Conservation (phyloP, 2,888 invertebrate genomes). For the Caenorhabditis sulstoni region DNA sequence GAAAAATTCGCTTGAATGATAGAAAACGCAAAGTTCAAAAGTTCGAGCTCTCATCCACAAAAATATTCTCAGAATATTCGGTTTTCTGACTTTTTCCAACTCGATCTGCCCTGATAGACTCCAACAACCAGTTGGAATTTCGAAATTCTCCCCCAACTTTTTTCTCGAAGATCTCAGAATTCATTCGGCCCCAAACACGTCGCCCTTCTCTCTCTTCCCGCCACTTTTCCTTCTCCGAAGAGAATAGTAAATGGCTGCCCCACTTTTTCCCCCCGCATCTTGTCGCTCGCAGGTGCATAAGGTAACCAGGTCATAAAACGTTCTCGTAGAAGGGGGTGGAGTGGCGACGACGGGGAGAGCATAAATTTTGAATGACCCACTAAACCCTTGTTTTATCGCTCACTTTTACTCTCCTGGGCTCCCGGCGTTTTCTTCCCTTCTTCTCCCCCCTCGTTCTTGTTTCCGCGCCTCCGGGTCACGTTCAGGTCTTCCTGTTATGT, state of each 20-base stretch:
- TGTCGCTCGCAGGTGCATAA: slow-evolving; percentile 33
- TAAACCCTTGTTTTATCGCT: slow-evolving; percentile 33
- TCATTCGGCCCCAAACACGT: background rate
- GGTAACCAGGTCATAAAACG: slow-evolving; percentile 46
- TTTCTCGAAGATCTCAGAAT: too few species aligned
- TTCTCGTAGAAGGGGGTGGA: slow-evolving; percentile 3
- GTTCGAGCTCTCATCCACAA: too few species aligned
- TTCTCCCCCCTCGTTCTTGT: slow-evolving; percentile 12
- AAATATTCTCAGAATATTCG: too few species aligned
- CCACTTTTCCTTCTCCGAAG: background rate
- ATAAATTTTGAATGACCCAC: slow-evolving; percentile 54
- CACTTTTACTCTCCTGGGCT: background rate
- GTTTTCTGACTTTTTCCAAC: too few species aligned
- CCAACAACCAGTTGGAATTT: too few species aligned
- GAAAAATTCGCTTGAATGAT: too few species aligned
- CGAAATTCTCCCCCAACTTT: too few species aligned
- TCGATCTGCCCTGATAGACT: too few species aligned
- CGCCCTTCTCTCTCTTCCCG: too few species aligned
- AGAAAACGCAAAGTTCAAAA: too few species aligned
- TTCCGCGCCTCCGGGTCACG: slow-evolving; percentile 17
- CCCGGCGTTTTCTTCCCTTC: background rate
- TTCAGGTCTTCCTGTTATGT: too few species aligned
- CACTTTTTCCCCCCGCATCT: slow-evolving; percentile 7
- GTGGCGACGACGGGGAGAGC: background rate
- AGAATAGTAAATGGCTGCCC: slow-evolving; percentile 6